phyloP scores from a whole-genome alignment of 2,797 vertebrate species.

The Poeciliopsis turneri region DNA sequence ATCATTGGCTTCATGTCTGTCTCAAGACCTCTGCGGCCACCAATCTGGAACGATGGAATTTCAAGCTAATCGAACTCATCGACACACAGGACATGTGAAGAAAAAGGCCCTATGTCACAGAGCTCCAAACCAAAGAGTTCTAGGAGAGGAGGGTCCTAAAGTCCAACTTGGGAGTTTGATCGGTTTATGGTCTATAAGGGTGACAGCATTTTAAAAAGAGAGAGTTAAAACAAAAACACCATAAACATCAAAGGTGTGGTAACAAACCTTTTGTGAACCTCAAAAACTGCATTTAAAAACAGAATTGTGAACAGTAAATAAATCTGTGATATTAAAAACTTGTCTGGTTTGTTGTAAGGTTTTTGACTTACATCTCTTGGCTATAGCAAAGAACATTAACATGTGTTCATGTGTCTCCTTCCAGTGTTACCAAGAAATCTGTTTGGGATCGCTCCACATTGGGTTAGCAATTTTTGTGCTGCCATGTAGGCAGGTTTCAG shows the following conservation, averaged over 20 bases:
- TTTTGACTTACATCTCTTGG: constrained; percentile 19
- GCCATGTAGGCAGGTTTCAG: constrained; percentile 47
- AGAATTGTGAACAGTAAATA: background rate
- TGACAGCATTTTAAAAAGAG: constrained; percentile 61
- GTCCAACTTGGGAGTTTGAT: constrained; percentile 39
- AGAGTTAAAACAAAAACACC: constrained; percentile 18
- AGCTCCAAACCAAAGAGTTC: constrained; percentile 68
- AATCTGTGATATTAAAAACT: background rate
- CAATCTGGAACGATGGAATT: constrained; percentile 74
- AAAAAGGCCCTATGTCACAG: constrained; percentile 64
- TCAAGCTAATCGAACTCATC: constrained; percentile 78
- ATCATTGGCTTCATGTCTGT: constrained; percentile 53
- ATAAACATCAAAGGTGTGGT: constrained; percentile 16
- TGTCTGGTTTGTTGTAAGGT: background rate
- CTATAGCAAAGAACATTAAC: constrained; percentile 31
- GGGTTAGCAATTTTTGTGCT: constrained; percentile 17
- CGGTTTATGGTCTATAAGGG: constrained; percentile 49
- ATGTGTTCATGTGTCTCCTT: constrained; percentile 26
- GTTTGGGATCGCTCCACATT: constrained; percentile 26
- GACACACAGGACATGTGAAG: constrained; percentile 65
- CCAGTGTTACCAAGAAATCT: constrained; percentile 18
- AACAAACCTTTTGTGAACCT: background rate
- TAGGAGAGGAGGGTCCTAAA: constrained; percentile 60
- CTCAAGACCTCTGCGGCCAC: constrained; percentile 64
- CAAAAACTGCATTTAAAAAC: constrained; percentile 31